Evolutionary conservation across 2,113 vertebrate species (phyloP), one percentile per base, ranked within the genome.

Genomic region (Mormyrus iriodes): DNA sequence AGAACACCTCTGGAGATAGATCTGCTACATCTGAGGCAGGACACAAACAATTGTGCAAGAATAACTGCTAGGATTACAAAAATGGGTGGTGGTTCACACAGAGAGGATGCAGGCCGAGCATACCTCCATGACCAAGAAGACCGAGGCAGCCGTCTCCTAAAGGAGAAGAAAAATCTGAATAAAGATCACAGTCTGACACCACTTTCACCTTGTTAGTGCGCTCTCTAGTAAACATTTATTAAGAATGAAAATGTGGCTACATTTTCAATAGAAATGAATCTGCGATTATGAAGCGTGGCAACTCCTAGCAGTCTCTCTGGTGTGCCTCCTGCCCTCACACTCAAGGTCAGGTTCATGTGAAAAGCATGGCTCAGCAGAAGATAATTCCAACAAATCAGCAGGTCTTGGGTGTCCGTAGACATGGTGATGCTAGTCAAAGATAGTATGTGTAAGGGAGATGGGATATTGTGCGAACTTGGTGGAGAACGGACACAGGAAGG

Each of bases 81-180:
- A 6, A 24, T 46, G 39, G 79, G 42, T 10, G 79, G 19, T 2
- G 44, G 19, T 24, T 84, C 19, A 27, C 21, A 19, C 5, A 82
- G 24, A 9, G 3, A 21, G 39, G 44, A 46, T 10, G 82, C 8
- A 44, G 53, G 51, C 44, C 46, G 13, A 42, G 90, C 96, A 91
- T 94, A 99, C 98, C 97, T 99, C 98, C 98, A 99, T 99, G 91
- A 99, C 98, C 93, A 99, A 93, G 90, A 98, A 98, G 91, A 99
- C 97, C 93, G 95, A 98, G 93, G 96, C 98, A 88, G 98, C 96
- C 85, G 97, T 97, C 96, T 99, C 98, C 98, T 99, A 91, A 90
- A 97, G 96, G 69, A 96, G 89, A 93, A 87, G 42, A 84, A 6
- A 48, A 46, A 48, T 9, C 6, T 48, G 24, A 48, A 84, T 48